Base-by-base conservation (phyloP, 2,113 vertebrate species). In the Ctenodactylus gundi region DNA sequence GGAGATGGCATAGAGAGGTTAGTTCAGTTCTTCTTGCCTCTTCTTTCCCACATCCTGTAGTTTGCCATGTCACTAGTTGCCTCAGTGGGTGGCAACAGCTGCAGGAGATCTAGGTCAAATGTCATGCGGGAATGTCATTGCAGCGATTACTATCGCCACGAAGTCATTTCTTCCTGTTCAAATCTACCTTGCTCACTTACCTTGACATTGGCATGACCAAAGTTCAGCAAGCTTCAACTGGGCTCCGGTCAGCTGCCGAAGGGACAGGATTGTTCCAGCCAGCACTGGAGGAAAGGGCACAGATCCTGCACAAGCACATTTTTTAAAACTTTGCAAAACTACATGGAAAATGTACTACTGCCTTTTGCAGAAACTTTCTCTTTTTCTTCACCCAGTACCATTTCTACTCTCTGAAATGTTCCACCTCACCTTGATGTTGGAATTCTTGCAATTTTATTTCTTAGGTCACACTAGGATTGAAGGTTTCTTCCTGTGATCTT, bases 51-150 rank as follows among this genome's bases (percentile, higher is more conserved):
- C 41, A 44, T 90, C 31, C n/a, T 15, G 65, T 65, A 53, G 20
- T 39, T 53, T 85, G 5, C 60, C 31, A 31, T 3, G 6, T n/a
- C 58, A 31, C 82, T 64, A 81, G 77, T 58, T 88, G 89, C 82
- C 64, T 84, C 25, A 15, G 39, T 12, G 84, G 72, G 72, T n/a
- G 64, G 65, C 14, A 76, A 81, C 86, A 93, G 86, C 94, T 85
- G 65, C 70, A 75, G 46, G 77, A 85, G 68, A 29, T 65, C 60
- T 25, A 83, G 78, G 85, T 41, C 49, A 85, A 78, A 55, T 62
- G 90, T 88, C 60, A 88, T 70, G 41, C 23, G 93, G 44, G 31
- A 67, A 73, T 85, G 49, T 76, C 87, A 85, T 70, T 70, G 36
- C 49, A n/a, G 46, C 60, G 49, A 88, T 90, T 57, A 53, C 65